Conservation (phyloP, 2,797 vertebrate species). For the Eulemur mongoz region DNA sequence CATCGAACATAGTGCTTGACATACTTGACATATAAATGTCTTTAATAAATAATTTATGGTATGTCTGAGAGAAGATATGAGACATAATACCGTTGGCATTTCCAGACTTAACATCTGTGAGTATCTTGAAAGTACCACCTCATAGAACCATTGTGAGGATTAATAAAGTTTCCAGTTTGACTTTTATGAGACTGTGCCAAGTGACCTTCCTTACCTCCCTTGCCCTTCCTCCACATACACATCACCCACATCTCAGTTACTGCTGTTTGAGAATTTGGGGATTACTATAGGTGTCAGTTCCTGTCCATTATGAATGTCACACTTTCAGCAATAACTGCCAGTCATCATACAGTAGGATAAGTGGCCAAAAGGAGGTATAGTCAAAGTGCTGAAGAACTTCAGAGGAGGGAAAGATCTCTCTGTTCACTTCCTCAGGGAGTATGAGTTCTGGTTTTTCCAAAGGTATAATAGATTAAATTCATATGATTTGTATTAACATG, state of each 20-base stretch:
- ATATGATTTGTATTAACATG: not conserved
- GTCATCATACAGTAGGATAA: not conserved
- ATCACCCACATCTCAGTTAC: not conserved
- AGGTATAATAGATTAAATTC: not conserved
- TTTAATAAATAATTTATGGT: not conserved
- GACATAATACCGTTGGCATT: not conserved
- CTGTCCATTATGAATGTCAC: not conserved
- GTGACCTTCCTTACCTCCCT: not conserved
- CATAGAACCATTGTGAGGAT: not conserved
- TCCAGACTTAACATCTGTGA: slow-evolving; percentile 2
- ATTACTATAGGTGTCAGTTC: not conserved
- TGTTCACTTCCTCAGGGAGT: not conserved
- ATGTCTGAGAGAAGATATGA: not conserved
- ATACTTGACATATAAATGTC: not conserved
- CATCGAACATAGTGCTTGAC: not conserved
- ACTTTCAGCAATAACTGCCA: not conserved
- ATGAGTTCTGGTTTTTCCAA: not conserved
- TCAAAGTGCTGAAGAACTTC: not conserved
- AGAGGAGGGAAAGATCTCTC: not conserved
- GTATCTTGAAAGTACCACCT: not conserved
- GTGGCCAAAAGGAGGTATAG: not conserved
- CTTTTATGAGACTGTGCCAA: slow-evolving; percentile 28
- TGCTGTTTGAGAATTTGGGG: not conserved
- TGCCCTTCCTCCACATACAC: not conserved
- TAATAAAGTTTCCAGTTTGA: not conserved